Base-by-base conservation (phyloP, 92 coral and sea anemone species). In the Chrysogorgia sp. region DNA sequence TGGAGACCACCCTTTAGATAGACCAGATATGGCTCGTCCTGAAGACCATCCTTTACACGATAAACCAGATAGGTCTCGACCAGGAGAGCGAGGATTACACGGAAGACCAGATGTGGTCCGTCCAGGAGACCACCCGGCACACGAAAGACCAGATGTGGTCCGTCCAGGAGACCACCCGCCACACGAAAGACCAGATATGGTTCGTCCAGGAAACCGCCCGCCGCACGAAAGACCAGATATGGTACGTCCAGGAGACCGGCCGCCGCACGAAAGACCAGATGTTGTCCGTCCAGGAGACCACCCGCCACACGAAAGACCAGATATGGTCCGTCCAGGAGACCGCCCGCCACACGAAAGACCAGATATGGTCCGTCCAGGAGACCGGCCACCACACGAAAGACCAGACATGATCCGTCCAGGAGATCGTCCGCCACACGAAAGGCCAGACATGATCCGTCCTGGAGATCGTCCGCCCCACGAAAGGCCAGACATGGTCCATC, bases 21-120 rank as follows among this genome's bases (percentile, higher is more conserved):
- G 79, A 56, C 40, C 79, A 52, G 65, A 72, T 58, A 41, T 26
- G 23, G 59, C 59, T 49, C 41, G 59, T 45, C 60, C 60, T 37
- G 40, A 40, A 35, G 65, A 55, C 37, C 48, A 65, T 53, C 79
- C 65, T 6, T 52, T 49, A 9, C 28, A 53, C 31, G 52, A 40
- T 35, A 34, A 65, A 33, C 47, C 64, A 20, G 24, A 49, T 19
- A 41, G 24, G 57, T 53, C 28, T 43, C 57, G 56, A n/a, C 35
- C 74, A 35, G 34, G 74, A 33, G 77, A 71, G 25, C 61, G 77
- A 25, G 41, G 61, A 24, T 35, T 58, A 43, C 71, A 64, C 23
- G 71, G 34, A 2, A 64, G 71, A 64, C 32, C 75, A 24, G 75
- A 68, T 68, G 43, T 23, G 35, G 75, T 57, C 22, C 57, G 49